phyloP scores from a whole-genome alignment of 1,140 invertebrate species.

The Euschistus heros region DNA sequence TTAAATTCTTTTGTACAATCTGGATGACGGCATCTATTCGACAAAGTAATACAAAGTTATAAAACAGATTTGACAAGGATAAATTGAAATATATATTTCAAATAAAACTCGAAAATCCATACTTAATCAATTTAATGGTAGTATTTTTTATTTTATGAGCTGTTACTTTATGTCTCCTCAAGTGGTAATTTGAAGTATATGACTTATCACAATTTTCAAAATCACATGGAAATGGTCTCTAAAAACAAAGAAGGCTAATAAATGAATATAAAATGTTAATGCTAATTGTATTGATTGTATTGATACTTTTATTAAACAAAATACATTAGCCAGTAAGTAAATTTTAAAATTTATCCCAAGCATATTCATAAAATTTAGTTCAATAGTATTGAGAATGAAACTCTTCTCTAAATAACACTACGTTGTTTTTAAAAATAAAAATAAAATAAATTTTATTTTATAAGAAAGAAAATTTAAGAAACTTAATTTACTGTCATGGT shows the following conservation, averaged over 20 bases:
- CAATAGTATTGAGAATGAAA: not conserved
- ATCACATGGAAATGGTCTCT: conserved; percentile 38
- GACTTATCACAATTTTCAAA: conserved; percentile 37
- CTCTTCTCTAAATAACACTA: not conserved
- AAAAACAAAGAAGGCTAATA: conserved; percentile 28
- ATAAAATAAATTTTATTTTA: no score
- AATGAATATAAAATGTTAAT: conserved; percentile 24
- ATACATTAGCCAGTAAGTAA: not conserved
- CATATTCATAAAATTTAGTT: not conserved
- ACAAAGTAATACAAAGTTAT: not conserved
- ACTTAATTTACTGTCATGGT: no score
- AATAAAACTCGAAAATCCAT: not conserved
- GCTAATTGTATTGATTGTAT: not conserved
- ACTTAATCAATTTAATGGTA: not conserved
- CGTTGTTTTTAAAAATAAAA: no score
- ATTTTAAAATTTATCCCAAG: not conserved
- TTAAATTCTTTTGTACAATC: conserved; percentile 30
- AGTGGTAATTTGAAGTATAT: conserved; percentile 40
- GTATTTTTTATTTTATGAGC: conserved; percentile 28
- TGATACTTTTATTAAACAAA: not conserved
- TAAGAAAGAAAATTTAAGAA: no score
- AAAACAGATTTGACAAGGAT: not conserved
- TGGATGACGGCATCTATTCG: conserved; percentile 26
- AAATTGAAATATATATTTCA: not conserved
- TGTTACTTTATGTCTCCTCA: conserved; percentile 38